Evolutionary conservation across 1,140 invertebrate genomes (phyloP), one percentile per base, ranked within the genome.

Genomic region (Polyergus mexicanus): DNA sequence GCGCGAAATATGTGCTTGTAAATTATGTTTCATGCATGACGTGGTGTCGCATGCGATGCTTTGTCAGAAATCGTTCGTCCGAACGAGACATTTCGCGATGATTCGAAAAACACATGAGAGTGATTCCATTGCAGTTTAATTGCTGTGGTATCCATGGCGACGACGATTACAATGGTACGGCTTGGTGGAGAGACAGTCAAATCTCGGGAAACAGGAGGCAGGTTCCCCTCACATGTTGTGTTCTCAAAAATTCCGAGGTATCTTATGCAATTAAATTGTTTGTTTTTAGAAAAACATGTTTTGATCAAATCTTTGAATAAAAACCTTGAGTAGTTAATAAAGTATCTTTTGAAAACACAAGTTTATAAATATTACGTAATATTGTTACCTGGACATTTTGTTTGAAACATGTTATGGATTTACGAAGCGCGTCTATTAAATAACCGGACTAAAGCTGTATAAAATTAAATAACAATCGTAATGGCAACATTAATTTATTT

Each of bases 101-200:
- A 71, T 68, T 62, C 80, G 62, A 75, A 56, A 58, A 83, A 66
- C 81, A 78, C 22, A 85, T 65, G 56, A 66, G 44, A 66, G 44
- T 89, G 86, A 84, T 89, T 89, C 84, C 68, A 69, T 94, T 95
- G 25, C 90, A 96, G 96, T 96, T 96, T 87, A 95, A 96, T 88
- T 96, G 96, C 89, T 96, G 96, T 88, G 96, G 96, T 58, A 95
- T 96, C 68, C 86, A 95, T 44, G 92, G 92, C n/a, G 94, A 94
- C 60, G 75, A 56, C 8, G 96, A 96, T 91, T 96, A 96, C 86
- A 93, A 94, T 76, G 94, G 94, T 51, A 96, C 96, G 68, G 91
- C 89, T 13, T 96, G 95, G 95, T 94, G 93, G 92, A 94, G 93
- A 51, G 92, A 94, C 41, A 91, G 86, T 13, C 88, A 92, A 76